phyloP scores from a whole-genome alignment of 1,140 invertebrate species.

The Trachymyrmex cornetzi region DNA sequence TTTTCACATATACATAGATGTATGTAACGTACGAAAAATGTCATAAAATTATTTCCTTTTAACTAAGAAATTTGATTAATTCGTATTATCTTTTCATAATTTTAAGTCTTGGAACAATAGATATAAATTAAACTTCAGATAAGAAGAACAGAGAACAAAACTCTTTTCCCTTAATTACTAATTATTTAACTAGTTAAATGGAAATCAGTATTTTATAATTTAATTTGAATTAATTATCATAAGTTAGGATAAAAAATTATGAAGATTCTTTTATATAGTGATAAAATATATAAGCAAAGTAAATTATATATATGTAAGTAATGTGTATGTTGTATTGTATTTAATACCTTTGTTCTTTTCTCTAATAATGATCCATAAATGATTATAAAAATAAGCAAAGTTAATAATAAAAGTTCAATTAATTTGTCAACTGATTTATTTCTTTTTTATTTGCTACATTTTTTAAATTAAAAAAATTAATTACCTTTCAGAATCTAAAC shows the following conservation, averaged over 20 bases:
- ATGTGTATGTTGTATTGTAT: no score
- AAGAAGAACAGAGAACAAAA: not conserved
- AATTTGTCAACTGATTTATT: not conserved
- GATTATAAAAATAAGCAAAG: not conserved
- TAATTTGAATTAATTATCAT: no score
- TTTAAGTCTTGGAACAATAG: not conserved
- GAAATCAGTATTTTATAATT: not conserved
- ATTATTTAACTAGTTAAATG: not conserved
- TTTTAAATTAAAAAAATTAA: not conserved
- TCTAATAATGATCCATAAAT: not conserved
- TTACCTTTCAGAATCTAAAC: not conserved
- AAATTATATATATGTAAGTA: not conserved
- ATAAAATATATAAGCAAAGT: not conserved
- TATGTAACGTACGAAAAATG: not conserved
- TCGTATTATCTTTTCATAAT: not conserved
- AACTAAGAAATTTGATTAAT: not conserved
- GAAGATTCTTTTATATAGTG: not conserved
- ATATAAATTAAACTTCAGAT: not conserved
- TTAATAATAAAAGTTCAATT: not conserved
- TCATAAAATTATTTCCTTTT: not conserved
- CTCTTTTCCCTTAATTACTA: not conserved
- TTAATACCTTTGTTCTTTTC: not conserved
- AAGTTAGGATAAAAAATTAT: not conserved
- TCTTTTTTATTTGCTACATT: not conserved
- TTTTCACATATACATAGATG: not conserved